Evolutionary conservation across 2,113 vertebrate species (phyloP).

Genomic region (Muntiacus muntjak): DNA sequence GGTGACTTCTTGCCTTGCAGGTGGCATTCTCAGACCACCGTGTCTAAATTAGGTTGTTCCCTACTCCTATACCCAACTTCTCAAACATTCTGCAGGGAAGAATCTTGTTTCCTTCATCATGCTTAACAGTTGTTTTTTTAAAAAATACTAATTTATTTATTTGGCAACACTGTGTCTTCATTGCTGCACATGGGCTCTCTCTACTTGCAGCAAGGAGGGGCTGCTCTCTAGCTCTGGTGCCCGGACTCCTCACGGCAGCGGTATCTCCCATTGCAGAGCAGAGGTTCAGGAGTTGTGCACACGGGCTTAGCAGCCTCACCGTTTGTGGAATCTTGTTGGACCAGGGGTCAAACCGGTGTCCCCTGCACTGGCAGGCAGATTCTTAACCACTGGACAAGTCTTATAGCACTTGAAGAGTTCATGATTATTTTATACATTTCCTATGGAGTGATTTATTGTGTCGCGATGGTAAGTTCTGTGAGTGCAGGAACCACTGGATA

Average conservation of each 20-base stretch:
- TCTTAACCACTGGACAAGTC: neutral
- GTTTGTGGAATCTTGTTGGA: neutral
- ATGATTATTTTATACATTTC: neutral
- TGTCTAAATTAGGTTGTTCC: neutral
- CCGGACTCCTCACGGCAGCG: neutral
- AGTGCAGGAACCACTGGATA: neutral
- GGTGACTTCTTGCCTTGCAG: neutral
- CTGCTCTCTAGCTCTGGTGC: neutral
- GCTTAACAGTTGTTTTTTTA: neutral
- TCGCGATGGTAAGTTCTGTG: neutral
- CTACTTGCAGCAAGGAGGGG: neutral
- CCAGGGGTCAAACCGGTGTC: neutral
- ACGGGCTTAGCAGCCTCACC: neutral
- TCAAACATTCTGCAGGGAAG: neutral
- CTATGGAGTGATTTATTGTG: neutral
- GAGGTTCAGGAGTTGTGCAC: neutral
- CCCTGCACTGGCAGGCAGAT: neutral
- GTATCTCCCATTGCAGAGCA: neutral
- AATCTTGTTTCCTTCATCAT: neutral
- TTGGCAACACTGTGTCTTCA: neutral
- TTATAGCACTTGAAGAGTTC: neutral
- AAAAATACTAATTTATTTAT: neutral
- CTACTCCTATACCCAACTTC: neutral
- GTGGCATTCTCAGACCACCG: neutral
- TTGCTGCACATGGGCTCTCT: neutral